A percentile compares a stretch with the other conserved stretches of the same genome.
Evolutionary conservation across 2,113 vertebrate genomes (phyloP).

Genomic region (Bubo blakistoni): DNA sequence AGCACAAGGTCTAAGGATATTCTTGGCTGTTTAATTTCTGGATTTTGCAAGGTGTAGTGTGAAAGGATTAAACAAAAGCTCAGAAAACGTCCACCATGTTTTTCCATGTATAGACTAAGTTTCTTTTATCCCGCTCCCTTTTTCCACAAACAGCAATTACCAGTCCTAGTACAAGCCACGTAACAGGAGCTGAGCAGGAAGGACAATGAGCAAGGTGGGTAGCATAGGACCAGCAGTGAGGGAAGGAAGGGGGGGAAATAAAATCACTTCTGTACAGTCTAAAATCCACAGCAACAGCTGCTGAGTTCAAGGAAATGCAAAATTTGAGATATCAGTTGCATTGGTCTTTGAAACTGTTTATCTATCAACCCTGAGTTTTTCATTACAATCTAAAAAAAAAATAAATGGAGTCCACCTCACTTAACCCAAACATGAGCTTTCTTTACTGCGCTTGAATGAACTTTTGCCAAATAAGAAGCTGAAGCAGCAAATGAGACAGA

Average conservation of each 20-base stretch:
- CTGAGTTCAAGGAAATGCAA: slow-evolving; percentile 7
- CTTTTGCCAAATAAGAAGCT: background rate
- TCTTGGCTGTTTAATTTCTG: background rate
- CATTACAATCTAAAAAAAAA: background rate
- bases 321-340: background rate
- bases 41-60: background rate
- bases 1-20: background rate
- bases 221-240: slow-evolving; percentile 34
- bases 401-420: background rate
- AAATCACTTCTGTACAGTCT: background rate
- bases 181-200: slow-evolving; percentile 77
- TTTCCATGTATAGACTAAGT: background rate
- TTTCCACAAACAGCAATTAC: background rate
- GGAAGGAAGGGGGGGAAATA: background rate
- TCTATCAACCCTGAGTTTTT: background rate
- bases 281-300: slow-evolving; percentile 24
- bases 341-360: background rate
- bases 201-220: slow-evolving; percentile 72
- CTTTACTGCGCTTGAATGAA: background rate
- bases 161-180: slow-evolving; percentile 23
- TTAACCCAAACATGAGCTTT: background rate
- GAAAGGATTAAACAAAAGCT: background rate
- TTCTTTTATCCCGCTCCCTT: background rate
- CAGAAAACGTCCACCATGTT: background rate
- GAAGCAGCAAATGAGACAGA: background rate